Conservation (phyloP, 2,888 invertebrate genomes). For the Acrocyrtus sp. region DNA sequence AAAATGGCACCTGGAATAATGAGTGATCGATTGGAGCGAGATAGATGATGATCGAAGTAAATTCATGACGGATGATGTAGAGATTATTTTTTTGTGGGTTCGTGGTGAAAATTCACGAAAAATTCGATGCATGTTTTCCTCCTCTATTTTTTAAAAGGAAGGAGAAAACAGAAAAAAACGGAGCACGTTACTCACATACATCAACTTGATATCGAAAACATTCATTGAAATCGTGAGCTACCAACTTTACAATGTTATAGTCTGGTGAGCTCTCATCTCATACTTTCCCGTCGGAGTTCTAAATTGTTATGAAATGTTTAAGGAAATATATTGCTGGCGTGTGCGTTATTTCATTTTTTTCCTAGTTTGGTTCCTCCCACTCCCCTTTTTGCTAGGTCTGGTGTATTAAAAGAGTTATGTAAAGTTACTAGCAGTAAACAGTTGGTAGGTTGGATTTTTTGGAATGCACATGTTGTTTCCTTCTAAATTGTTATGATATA, state of each 20-base stretch:
- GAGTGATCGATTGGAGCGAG: no score
- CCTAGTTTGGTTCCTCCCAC: conserved; percentile 40
- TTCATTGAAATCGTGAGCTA: conserved; percentile 24
- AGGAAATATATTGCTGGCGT: conserved; percentile 11
- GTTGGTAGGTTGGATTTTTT: no score
- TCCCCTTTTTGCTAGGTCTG: neutral
- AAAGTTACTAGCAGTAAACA: no score
- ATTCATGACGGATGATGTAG: no score
- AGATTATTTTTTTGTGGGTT: no score
- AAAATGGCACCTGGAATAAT: no score
- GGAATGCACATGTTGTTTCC: no score
- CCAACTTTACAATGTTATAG: conserved; percentile 9
- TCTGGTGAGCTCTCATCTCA: conserved; percentile 1
- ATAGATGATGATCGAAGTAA: no score
- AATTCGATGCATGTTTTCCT: conserved; percentile 1
- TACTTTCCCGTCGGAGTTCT: neutral
- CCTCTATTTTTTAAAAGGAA: neutral
- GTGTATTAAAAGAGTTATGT: no score
- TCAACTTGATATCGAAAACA: conserved; percentile 38
- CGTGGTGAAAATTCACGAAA: neutral
- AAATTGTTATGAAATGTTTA: conserved; percentile 13
- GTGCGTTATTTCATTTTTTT: no score
- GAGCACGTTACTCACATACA: conserved; percentile 28
- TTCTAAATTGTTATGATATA: no score
- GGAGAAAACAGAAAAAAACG: neutral